Base-by-base conservation (phyloP, 2,797 vertebrate genomes). In the Microhierax caerulescens region DNA sequence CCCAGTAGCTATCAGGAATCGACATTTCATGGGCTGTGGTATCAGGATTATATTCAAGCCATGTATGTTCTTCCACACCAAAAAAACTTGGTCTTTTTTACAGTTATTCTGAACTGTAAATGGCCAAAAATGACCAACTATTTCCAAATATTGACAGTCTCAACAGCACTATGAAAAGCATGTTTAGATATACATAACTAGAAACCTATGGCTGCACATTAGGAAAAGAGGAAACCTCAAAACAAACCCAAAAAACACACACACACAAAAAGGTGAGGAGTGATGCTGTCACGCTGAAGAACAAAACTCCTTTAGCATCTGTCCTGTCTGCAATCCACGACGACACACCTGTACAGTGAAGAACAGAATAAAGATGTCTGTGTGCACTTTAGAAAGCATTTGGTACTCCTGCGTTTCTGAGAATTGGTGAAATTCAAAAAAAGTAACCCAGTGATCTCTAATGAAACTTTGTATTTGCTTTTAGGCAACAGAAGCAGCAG, bases 401-500 rank as follows among this genome's bases (percentile, higher is more conserved):
- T 64, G 37, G 5, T 85, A 51, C 11, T 69, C 12, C 7, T 76
- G 7, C 21, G 37, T 74, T 59, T 54, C 47, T 84, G 27, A 74
- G 36, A 69, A 57, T 61, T 11, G 2, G 10, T 86, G 79, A 68
- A 61, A 72, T 61, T 86, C 48, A 39, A 53, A 28, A 13, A 45
- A 45, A 78, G 11, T 48, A 90, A 88, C 34, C 11, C 10, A 48
- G 0, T 48, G 30, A 28, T 61, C 27, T 89, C 48, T 97, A 72
- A 85, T 63, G 20, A 73, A 92, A 74, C 39, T 96, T 90, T 97
- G 39, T 24, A 11, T 93, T 97, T 81, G 91, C 64, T 94, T 96
- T 69, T 94, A 99, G 99, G 97, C 99, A 99, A 84, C 99, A 99
- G 98, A 99, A 99, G 91, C 99, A 99, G 96, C 99, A 99, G 50